Evolutionary conservation across 2,888 invertebrate genomes (phyloP).

Genomic region (Melipona beecheii): DNA sequence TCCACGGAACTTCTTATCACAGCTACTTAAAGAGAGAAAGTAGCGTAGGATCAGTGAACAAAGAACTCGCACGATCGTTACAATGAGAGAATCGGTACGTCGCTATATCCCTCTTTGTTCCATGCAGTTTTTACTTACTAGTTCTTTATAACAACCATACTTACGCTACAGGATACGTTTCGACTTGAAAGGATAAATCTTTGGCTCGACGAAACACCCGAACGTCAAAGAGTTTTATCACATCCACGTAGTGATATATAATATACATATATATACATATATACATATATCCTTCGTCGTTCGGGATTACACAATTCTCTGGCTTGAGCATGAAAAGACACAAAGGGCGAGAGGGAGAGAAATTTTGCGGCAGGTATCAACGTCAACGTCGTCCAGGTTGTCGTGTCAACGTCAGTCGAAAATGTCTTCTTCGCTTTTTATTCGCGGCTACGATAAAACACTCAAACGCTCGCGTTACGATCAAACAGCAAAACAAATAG

Average conservation of each 20-base stretch:
- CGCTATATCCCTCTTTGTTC: conserved; percentile 66
- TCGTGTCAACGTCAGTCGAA: neutral
- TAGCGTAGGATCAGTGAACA: conserved; percentile 19
- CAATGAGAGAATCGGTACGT: conserved; percentile 50
- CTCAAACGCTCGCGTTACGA: neutral
- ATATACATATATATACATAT: too few relatives aligned
- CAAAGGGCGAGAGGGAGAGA: neutral
- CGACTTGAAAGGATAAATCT: conserved; percentile 49
- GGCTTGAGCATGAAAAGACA: neutral
- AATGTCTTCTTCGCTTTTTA: neutral
- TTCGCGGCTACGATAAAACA: neutral
- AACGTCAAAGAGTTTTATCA: conserved; percentile 3
- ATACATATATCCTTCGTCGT: neutral
- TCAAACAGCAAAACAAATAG: neutral
- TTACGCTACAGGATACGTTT: conserved; percentile 42
- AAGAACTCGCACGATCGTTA: neutral
- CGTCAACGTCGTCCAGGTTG: neutral
- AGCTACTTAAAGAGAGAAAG: neutral
- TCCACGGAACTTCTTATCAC: too few relatives aligned
- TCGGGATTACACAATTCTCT: neutral
- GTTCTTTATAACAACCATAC: conserved; percentile 48
- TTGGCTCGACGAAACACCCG: conserved; percentile 45
- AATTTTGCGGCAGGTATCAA: conserved; percentile 8
- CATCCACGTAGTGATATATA: neutral
- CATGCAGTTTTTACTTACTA: conserved; percentile 49